Percentiles rank a stretch among this genome's conserved stretches.
Conservation (phyloP, 2,888 invertebrate genomes). For the Cantharis flavilabris region DNA sequence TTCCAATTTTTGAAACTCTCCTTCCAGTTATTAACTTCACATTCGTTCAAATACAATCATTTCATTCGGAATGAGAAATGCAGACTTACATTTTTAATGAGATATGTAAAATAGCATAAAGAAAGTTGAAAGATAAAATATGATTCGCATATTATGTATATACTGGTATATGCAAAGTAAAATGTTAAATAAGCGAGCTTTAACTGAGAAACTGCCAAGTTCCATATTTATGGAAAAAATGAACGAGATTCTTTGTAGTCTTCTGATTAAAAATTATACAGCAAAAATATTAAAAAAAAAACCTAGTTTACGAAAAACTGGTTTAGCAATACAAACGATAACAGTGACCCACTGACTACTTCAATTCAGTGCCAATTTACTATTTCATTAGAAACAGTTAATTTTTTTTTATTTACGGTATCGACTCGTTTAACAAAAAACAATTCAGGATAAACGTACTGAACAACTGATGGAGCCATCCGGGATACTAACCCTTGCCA, state of each 20-base stretch:
- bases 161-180: neutral
- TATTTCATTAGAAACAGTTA: neutral
- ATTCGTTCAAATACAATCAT: neutral
- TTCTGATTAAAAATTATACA: neutral
- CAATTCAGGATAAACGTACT: neutral
- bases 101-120: neutral
- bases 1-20: neutral
- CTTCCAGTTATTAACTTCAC: neutral
- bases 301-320: neutral
- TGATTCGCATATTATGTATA: neutral
- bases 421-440: neutral
- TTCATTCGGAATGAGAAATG: neutral
- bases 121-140: neutral
- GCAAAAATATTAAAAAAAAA: neutral
- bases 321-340: neutral
- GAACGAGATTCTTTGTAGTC: neutral
- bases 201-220: neutral
- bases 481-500: neutral
- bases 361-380: neutral
- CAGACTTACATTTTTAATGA: neutral
- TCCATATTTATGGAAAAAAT: neutral
- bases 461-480: neutral
- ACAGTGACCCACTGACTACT: neutral
- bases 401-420: neutral
- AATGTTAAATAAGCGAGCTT: neutral